Conservation (phyloP, 2,888 invertebrate species). For the Teleiodes luculella region DNA sequence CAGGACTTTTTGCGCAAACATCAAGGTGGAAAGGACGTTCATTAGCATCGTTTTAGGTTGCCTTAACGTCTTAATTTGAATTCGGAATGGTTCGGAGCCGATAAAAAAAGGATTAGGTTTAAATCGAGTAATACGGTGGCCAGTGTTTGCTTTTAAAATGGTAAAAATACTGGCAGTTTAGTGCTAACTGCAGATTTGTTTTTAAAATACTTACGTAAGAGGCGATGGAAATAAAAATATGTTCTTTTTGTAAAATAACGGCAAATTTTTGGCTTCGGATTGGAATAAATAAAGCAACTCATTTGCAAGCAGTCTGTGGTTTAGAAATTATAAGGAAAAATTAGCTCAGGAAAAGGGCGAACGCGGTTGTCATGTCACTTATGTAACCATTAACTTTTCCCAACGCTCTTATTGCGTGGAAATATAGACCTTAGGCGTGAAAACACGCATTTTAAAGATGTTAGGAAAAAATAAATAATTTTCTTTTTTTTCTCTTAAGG, state of each 20-base stretch:
- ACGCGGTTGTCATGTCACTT: too few species aligned
- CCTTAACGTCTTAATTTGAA: slow-evolving; percentile 67
- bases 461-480: neutral
- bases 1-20: slow-evolving; percentile 49
- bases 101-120: slow-evolving; percentile 31
- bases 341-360: too few species aligned
- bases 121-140: slow-evolving; percentile 26
- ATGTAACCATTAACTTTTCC: too few species aligned
- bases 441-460: too few species aligned
- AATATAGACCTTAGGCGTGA: too few species aligned
- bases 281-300: too few species aligned
- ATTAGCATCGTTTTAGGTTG: slow-evolving; percentile 60
- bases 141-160: slow-evolving; percentile 4
- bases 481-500: neutral
- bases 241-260: neutral
- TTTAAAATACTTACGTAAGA: slow-evolving; percentile 6
- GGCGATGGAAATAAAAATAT: neutral
- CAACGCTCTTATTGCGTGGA: too few species aligned
- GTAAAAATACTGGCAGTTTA: slow-evolving; percentile 1
- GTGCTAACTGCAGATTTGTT: slow-evolving; percentile 10
- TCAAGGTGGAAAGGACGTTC: slow-evolving; percentile 46
- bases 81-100: slow-evolving; percentile 38
- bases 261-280: neutral
- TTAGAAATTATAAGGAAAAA: too few species aligned
- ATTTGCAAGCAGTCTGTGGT: too few species aligned